Evolutionary conservation across 2,797 vertebrate species (phyloP).

Genomic region (Sebastes trivittatus): DNA sequence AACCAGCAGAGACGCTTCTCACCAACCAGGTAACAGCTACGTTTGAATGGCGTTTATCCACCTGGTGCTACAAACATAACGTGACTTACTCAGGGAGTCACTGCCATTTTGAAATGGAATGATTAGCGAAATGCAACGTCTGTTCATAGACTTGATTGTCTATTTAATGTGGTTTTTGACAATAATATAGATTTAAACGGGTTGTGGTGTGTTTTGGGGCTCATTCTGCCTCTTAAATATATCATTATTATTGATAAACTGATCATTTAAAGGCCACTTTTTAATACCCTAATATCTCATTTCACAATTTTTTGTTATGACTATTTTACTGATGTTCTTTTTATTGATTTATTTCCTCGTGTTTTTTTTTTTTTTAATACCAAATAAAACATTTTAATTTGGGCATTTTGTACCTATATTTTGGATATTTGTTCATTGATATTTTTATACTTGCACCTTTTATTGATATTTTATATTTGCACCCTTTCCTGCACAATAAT

Average conservation of each 20-base stretch:
- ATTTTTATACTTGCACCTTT: background rate
- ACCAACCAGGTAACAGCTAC: slow-evolving; percentile 64
- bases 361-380: background rate
- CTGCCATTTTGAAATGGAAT: no score
- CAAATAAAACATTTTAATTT: background rate
- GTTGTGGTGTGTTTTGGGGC: background rate
- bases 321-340: slow-evolving; percentile 1
- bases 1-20: slow-evolving; percentile 38
- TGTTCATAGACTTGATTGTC: background rate
- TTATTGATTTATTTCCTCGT: background rate
- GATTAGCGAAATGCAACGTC: background rate
- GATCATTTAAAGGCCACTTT: background rate
- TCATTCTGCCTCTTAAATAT: background rate
- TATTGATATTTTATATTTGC: background rate
- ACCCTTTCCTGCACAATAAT: background rate
- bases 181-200: background rate
- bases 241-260: background rate
- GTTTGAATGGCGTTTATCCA: background rate
- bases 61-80: background rate
- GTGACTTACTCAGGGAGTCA: background rate
- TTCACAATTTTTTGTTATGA: slow-evolving; percentile 5
- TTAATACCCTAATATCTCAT: background rate
- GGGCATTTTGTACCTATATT: background rate
- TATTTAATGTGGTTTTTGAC: background rate
- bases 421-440: background rate